Base-by-base conservation (phyloP, 2,888 invertebrate genomes). In the Dasysyrphus tricinctus region DNA sequence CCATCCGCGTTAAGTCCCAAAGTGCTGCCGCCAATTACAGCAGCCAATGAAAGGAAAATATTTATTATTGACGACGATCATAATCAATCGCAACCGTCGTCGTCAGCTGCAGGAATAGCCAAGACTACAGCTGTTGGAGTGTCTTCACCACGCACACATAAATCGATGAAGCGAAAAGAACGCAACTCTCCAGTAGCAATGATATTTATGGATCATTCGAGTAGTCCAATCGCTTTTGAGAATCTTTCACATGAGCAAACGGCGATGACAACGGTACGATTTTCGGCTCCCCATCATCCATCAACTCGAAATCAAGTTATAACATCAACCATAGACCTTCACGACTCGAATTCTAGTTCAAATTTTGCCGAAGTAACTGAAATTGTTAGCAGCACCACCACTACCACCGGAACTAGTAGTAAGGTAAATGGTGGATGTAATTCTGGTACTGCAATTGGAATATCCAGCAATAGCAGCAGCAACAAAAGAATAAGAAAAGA, bases 301-400 rank as follows among this genome's bases (percentile, higher is more conserved):
- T 57, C 47, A 9, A 34, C 19, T 37, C 69, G 74, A 42, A 75
- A 80, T 73, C 85, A 81, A 59, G 44, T 78, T 7, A 47, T 86
- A 4, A 79, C 78, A n/a, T 73, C 80, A 12, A 87, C 78, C 5
- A 92, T 91, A 81, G 91, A 92, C 78, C 90, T 92, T 74, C 88
- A 89, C 73, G 91, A 90, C 29, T 90, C 92, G 0, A 92, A 92
- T 88, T 91, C 92, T 2, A 90, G 90, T 88, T 90, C 91, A 14
- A 89, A 88, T 81, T 89, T 90, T 69, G 76, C 88, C 0, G 78
- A 70, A 49, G 54, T 56, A 11, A 37, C 69, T 2, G 79, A 77
- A n/a, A 24, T 74, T 8, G 32, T 54, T 12, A 42, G 47, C 44
- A 63, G n/a, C n/a, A 44, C 63, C 1, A 39, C 57, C 7, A 19